These are phyloP conservation scores for Tokudaia muenninki DNA, from an alignment of 2,797 vertebrate genomes.

Conservation along the genomic window DNA sequence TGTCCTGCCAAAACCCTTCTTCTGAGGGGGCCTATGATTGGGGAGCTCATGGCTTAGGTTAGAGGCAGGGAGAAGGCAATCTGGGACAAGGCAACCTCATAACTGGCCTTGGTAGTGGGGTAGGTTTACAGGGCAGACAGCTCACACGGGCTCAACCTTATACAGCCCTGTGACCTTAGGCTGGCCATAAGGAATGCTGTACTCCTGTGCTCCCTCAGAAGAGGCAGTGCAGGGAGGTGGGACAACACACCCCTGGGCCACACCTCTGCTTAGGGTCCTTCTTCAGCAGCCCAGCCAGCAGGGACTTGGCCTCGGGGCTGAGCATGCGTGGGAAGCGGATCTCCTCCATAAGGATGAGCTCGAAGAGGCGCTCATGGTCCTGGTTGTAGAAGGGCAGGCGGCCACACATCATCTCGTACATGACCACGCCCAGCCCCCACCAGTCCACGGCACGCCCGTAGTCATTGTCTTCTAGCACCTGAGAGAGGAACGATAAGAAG, in stretches of 20 bases:
- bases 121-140: accelerated
- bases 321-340: slow-evolving; percentile 96
- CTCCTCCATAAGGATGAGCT: slow-evolving; percentile 98
- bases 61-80: not conserved
- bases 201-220: not conserved
- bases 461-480: slow-evolving; percentile 98
- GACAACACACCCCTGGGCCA: not conserved
- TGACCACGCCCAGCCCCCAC: slow-evolving; percentile 98
- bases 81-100: not conserved
- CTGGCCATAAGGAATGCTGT: not conserved
- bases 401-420: slow-evolving; percentile 99
- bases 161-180: accelerated
- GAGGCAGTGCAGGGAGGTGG: not conserved
- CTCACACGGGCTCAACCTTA: not conserved
- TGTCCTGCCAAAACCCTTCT: not conserved
- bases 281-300: slow-evolving; percentile 95
- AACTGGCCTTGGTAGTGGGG: not conserved
- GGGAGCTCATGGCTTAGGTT: not conserved
- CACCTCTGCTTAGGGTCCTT: slow-evolving; percentile 97
- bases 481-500: not conserved
- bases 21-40: not conserved
- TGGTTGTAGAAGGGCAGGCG: slow-evolving; percentile 98
- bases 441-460: slow-evolving; percentile 97
- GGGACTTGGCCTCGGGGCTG: slow-evolving; percentile 93
- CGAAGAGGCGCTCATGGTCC: slow-evolving; percentile 97